Percentiles rank a stretch among this genome's conserved stretches.
Conservation (phyloP, 2,797 vertebrate genomes). For the Trichosurus vulpecula region DNA sequence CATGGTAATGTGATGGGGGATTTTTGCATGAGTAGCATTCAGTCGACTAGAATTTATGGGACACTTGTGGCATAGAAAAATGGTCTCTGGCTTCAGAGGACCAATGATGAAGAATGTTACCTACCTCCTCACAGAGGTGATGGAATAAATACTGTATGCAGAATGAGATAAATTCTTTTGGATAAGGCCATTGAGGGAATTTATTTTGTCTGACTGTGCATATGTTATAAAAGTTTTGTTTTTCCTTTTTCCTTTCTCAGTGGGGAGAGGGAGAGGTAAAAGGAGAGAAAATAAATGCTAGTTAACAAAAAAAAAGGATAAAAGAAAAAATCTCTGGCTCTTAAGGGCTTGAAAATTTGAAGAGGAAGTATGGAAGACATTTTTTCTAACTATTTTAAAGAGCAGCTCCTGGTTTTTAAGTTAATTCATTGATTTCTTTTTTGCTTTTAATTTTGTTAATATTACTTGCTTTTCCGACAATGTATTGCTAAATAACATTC, state of each 20-base stretch:
- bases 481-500: not conserved
- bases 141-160: not conserved
- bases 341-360: not conserved
- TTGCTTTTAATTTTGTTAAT: not conserved
- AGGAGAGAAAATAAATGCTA: not conserved
- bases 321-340: not conserved
- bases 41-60: not conserved
- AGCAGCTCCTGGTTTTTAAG: not conserved
- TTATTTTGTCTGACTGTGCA: not conserved
- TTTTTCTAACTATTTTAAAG: not conserved
- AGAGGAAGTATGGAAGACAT: not conserved
- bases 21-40: not conserved
- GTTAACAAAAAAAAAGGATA: not conserved
- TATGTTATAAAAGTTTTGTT: not conserved
- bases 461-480: not conserved
- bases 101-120: not conserved
- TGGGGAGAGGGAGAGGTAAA: not conserved
- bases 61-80: not conserved
- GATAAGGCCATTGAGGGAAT: not conserved
- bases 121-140: not conserved
- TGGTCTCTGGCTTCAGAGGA: not conserved
- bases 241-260: not conserved
- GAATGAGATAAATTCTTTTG: not conserved
- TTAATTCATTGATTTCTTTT: not conserved
- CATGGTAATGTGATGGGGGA: not conserved